Base-by-base conservation (phyloP, 1,140 invertebrate species). In the Apocrypta bakeri region DNA sequence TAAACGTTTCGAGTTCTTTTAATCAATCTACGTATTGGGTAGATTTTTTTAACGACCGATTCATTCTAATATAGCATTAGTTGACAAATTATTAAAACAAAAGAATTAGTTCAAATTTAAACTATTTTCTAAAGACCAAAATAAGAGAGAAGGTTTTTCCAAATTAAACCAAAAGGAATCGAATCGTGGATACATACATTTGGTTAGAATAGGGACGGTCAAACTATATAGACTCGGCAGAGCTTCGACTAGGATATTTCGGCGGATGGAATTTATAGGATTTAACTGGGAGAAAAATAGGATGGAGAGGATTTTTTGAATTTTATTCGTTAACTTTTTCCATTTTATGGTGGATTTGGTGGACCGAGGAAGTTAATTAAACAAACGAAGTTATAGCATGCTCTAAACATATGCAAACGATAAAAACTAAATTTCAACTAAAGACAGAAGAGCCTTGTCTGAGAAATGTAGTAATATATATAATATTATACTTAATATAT, bases 361-460 rank as follows among this genome's bases (percentile, higher is more conserved):
- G 84, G 87, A 84, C 86, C 81, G 85, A 84, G 85, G 89, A 88
- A 90, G 68, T 74, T 86, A 72, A 87, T 89, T 89, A 92, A 92
- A 91, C 89, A 91, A 92, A 92, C 89, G 83, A 90, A 90, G 85
- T 83, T 66, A 12, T 25, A 73, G 88, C 91, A 92, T 92, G 91
- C 91, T 92, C 91, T 92, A 92, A 90, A 92, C 90, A 92, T 92
- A 89, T 92, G 90, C 91, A 92, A 92, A 92, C 90, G 88, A 89
- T 91, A 91, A 89, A 84, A 92, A 92, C 91, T 92, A 92, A 92
- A 92, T 89, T 85, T 91, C 84, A 92, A 92, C 91, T 92, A 92
- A 92, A 91, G 90, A 92, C 88, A 92, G 88, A 91, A 91, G 90
- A 92, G 90, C 90, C 89, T 92, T 91, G 91, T 90, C 89, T 91